Conservation (phyloP, 2,113 vertebrate genomes). For the Hipposideros armiger region DNA sequence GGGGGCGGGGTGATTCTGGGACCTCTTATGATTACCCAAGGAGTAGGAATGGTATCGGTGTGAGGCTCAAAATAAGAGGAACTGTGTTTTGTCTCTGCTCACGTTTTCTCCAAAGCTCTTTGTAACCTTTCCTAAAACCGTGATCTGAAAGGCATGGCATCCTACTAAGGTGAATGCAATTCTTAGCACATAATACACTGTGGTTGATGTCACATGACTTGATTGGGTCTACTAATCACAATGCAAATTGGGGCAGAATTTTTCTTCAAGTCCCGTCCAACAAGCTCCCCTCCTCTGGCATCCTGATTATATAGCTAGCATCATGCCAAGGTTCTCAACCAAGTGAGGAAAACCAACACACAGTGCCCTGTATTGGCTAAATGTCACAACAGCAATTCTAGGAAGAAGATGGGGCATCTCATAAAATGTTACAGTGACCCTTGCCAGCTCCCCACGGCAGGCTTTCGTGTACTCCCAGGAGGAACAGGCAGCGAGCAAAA, state of each 20-base stretch:
- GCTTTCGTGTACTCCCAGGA: not conserved
- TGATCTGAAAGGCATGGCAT: not conserved
- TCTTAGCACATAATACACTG: not conserved
- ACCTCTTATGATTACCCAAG: not conserved
- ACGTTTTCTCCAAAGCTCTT: not conserved
- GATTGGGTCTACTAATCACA: not conserved
- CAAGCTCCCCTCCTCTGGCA: not conserved
- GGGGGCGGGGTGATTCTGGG: not conserved
- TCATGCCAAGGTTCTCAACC: not conserved
- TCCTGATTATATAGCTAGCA: not conserved
- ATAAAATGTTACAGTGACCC: not conserved
- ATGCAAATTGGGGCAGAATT: not conserved
- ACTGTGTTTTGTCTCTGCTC: not conserved
- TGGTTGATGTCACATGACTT: not conserved
- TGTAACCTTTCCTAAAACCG: not conserved
- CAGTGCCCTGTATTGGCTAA: not conserved
- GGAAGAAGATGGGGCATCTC: not conserved
- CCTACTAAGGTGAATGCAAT: not conserved
- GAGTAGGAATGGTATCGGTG: not conserved
- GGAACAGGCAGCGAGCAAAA: not conserved
- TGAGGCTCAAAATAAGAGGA: not conserved
- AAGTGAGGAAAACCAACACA: not conserved
- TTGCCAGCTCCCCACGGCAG: not conserved
- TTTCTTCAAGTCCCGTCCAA: not conserved
- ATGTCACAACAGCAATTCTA: not conserved